Percentiles rank a stretch among this genome's conserved stretches.
These are phyloP conservation scores for Gymnarchus niloticus DNA, from an alignment of 2,113 vertebrate species.

Conservation along the genomic window DNA sequence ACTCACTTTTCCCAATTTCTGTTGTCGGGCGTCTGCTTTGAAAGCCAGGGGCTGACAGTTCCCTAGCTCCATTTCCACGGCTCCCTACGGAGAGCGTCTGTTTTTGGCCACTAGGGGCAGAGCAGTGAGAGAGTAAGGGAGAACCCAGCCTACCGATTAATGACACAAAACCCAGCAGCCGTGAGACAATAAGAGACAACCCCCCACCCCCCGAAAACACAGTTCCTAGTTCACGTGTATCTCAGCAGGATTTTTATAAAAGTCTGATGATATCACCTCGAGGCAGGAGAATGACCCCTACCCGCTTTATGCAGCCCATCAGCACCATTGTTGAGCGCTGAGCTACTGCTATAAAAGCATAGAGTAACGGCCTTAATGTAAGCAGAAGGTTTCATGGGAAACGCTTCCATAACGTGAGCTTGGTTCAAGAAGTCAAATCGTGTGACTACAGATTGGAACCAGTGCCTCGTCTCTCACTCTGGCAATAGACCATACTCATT, in stretches of 20 bases:
- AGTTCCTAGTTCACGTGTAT: not conserved
- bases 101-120: not conserved
- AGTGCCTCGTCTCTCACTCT: too few species aligned
- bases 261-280: not conserved
- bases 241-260: not conserved
- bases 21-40: not conserved
- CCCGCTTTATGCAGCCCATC: not conserved
- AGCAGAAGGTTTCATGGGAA: not conserved
- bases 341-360: not conserved
- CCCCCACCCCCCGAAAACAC: not conserved
- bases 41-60: not conserved
- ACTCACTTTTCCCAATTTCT: not conserved
- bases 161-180: not conserved
- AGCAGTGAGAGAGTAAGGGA: not conserved
- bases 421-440: too few species aligned
- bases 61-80: not conserved
- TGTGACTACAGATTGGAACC: too few species aligned
- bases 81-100: not conserved
- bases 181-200: not conserved
- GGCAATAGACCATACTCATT: too few species aligned
- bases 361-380: not conserved
- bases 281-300: not conserved
- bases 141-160: not conserved
- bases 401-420: too few species aligned
- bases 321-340: not conserved